phyloP scores from a whole-genome alignment of 2,113 vertebrate species.

The Hippopotamus amphibius region DNA sequence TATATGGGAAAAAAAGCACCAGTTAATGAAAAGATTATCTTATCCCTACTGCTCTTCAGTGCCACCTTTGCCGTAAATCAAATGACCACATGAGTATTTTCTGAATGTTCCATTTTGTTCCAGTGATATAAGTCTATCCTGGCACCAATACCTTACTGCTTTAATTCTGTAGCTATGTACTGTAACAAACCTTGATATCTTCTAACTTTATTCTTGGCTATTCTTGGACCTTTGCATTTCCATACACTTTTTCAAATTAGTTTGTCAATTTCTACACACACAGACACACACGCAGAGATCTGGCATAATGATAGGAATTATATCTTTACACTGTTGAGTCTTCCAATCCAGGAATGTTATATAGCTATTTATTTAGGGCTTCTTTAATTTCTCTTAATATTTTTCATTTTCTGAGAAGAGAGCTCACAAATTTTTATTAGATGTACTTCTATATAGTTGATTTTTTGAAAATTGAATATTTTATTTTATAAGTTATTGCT shows the following conservation, averaged over 20 bases:
- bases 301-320: not conserved
- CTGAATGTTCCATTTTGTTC: not conserved
- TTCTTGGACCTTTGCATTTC: not conserved
- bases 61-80: not conserved
- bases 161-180: not conserved
- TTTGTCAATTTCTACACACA: not conserved
- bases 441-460: not conserved
- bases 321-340: not conserved
- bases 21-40: not conserved
- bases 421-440: not conserved
- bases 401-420: not conserved
- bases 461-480: constrained; percentile 39
- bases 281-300: too few relatives aligned
- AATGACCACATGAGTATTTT: not conserved
- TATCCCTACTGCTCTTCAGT: not conserved
- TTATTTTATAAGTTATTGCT: constrained; percentile 11
- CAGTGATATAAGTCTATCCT: not conserved
- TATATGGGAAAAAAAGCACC: not conserved
- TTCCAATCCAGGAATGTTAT: not conserved
- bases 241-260: not conserved
- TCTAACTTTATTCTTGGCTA: not conserved
- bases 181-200: not conserved
- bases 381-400: not conserved
- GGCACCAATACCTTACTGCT: not conserved
- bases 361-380: not conserved